Percentiles rank a stretch among this genome's conserved stretches.
Evolutionary conservation across 2,797 vertebrate genomes (phyloP).

Genomic region (Silurus aristotelis): DNA sequence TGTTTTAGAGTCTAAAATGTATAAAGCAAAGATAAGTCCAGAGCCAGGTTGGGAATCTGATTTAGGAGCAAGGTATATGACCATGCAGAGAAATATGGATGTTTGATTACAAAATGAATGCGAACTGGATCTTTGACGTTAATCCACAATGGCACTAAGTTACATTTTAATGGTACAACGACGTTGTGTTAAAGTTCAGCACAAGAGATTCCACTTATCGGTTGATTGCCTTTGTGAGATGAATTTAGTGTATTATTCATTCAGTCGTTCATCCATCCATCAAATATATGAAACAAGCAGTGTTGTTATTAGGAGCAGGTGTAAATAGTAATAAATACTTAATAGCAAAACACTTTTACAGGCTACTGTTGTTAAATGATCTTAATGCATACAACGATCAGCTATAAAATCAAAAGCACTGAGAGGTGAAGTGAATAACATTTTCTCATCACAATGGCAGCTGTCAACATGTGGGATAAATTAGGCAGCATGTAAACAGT

Average conservation of each 20-base stretch:
- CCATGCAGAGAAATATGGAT: neutral
- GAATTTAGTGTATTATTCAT: neutral
- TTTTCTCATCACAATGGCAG: too few species aligned
- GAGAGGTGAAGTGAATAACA: too few species aligned
- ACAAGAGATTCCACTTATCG: neutral
- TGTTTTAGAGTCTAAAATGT: neutral
- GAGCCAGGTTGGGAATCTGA: neutral
- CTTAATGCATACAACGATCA: neutral
- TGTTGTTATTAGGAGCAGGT: too few species aligned
- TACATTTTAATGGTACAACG: neutral
- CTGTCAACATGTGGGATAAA: too few species aligned
- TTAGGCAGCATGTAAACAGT: too few species aligned
- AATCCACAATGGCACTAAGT: neutral
- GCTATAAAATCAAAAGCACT: too few species aligned
- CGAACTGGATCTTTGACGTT: neutral
- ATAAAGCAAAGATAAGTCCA: neutral
- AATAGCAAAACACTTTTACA: too few species aligned
- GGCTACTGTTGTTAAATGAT: neutral
- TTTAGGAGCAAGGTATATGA: neutral
- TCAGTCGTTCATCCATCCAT: neutral
- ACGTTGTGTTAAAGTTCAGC: neutral
- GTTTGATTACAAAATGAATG: neutral
- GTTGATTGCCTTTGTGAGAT: neutral
- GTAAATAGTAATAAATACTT: too few species aligned
- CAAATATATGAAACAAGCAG: neutral